Percentiles rank a stretch among this genome's conserved stretches.
These are phyloP conservation scores for Mola mola DNA, from an alignment of 2,113 vertebrate species.

Conservation along the genomic window DNA sequence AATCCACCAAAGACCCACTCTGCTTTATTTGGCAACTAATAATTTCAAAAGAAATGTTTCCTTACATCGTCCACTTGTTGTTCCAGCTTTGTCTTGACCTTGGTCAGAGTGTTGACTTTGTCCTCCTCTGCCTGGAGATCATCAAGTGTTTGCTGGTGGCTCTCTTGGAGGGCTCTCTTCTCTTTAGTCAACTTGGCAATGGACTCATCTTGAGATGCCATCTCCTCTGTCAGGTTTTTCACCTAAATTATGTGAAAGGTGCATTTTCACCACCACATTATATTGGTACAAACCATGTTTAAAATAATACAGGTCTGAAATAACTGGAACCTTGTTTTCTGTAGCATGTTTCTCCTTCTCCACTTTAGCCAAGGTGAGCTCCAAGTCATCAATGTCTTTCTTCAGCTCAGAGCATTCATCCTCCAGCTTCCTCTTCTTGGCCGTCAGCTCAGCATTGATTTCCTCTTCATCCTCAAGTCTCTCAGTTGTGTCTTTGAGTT, in stretches of 20 bases:
- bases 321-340: constrained; percentile 40
- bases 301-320: neutral
- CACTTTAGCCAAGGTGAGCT: constrained; percentile 78
- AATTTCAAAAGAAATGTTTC: neutral
- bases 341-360: constrained; percentile 75
- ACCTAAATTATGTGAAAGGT: constrained; percentile 48
- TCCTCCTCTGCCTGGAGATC: constrained; percentile 88
- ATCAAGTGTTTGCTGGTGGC: constrained; percentile 87
- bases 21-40: no score
- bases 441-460: constrained; percentile 84
- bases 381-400: constrained; percentile 74
- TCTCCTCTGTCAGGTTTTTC: constrained; percentile 77
- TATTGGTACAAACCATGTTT: neutral
- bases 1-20: neutral
- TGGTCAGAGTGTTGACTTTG: constrained; percentile 85
- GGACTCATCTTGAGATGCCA: constrained; percentile 82
- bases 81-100: constrained; percentile 81
- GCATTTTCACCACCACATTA: neutral
- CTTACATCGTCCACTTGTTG: constrained; percentile 82
- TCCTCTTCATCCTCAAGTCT: constrained; percentile 86
- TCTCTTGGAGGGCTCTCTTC: constrained; percentile 88
- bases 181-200: constrained; percentile 87
- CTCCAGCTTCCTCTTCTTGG: constrained; percentile 87
- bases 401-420: constrained; percentile 82
- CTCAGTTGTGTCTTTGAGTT: constrained; percentile 79